Percentiles rank a stretch among this genome's conserved stretches.
These are phyloP conservation scores for Atherinosoma microstoma DNA, from an alignment of 2,797 vertebrate species.

Conservation along the genomic window DNA sequence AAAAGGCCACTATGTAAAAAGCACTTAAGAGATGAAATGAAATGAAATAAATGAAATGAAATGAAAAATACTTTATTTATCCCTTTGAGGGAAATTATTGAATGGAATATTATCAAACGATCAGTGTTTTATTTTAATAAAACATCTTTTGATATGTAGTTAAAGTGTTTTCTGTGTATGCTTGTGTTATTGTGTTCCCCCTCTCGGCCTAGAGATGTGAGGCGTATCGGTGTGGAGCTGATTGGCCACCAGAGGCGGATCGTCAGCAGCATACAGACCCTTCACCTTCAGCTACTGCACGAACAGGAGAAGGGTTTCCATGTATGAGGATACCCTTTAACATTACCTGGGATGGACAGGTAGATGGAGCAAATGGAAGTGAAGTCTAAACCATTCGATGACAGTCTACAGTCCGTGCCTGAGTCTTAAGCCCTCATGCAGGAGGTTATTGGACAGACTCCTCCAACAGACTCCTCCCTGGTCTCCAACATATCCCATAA, in stretches of 20 bases:
- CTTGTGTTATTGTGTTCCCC: slow-evolving; percentile 37
- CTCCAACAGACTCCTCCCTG: slow-evolving; percentile 56
- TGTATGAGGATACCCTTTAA: slow-evolving; percentile 85
- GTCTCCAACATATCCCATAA: slow-evolving; percentile 57
- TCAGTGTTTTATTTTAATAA: background rate
- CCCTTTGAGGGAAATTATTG: too few relatives aligned
- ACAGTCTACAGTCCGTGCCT: slow-evolving; percentile 88
- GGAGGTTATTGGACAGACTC: slow-evolving; percentile 58
- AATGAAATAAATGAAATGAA: too few relatives aligned
- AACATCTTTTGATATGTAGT: background rate
- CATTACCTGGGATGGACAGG: slow-evolving; percentile 87
- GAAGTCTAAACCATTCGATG: slow-evolving; percentile 85
- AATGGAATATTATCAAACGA: background rate
- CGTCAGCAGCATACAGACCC: slow-evolving; percentile 97
- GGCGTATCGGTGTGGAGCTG: slow-evolving; percentile 85
- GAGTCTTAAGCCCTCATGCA: slow-evolving; percentile 78
- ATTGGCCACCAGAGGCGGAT: slow-evolving; percentile 95
- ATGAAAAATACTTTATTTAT: too few relatives aligned
- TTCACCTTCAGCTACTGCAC: slow-evolving; percentile 95
- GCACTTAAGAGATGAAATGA: background rate
- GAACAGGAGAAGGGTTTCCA: slow-evolving; percentile 92
- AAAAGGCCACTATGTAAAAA: background rate
- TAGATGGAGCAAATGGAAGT: slow-evolving; percentile 87
- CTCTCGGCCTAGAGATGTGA: slow-evolving; percentile 83
- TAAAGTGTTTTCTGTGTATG: slow-evolving; percentile 28